These are phyloP conservation scores for Polietes domitor DNA, from an alignment of 2,888 invertebrate genomes.

Conservation along the genomic window DNA sequence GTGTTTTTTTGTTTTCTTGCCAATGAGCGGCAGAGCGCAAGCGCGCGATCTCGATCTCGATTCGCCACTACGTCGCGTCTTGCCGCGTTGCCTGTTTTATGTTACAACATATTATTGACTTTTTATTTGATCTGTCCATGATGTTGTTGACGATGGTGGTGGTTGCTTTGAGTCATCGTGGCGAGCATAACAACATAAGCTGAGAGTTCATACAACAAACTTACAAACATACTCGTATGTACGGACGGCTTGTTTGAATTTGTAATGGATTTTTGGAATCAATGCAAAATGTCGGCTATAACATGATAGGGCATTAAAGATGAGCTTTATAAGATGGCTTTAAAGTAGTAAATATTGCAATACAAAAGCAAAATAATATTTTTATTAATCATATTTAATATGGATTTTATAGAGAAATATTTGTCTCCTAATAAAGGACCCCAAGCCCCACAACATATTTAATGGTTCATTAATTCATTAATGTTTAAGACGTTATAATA, in stretches of 20 bases:
- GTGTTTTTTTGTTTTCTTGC: neutral
- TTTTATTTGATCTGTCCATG: constrained; percentile 20
- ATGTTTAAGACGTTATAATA: too few species aligned
- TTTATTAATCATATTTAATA: too few species aligned
- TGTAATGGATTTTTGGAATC: constrained; percentile 1
- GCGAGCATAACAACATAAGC: neutral
- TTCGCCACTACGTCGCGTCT: neutral
- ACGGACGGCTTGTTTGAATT: neutral
- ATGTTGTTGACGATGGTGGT: neutral
- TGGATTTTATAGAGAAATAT: too few species aligned
- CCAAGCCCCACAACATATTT: too few species aligned
- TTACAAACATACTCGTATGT: too few species aligned
- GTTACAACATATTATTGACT: constrained; percentile 25
- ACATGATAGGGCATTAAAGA: neutral
- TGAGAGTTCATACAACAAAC: neutral
- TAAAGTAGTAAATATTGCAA: too few species aligned
- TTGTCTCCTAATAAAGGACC: too few species aligned
- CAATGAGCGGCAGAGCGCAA: neutral
- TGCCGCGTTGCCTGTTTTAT: neutral
- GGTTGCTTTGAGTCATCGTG: constrained; percentile 17
- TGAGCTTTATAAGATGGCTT: too few species aligned
- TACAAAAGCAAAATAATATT: too few species aligned
- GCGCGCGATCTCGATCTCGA: neutral
- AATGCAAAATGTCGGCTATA: neutral
- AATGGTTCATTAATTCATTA: too few species aligned